Base-by-base conservation (phyloP, 2,113 vertebrate species). In the Ophthalmotilapia sp. region DNA sequence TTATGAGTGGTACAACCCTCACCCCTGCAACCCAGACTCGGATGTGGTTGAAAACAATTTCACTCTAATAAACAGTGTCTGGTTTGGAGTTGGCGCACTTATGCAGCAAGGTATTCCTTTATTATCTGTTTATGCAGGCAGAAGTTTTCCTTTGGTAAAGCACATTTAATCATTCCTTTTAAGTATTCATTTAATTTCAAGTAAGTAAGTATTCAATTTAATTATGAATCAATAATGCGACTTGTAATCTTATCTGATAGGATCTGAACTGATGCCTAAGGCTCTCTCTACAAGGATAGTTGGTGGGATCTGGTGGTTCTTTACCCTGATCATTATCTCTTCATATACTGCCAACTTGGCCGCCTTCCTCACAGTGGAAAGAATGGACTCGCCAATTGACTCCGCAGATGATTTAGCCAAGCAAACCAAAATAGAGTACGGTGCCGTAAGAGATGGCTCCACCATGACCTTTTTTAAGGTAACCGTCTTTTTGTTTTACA, bases 401-500 rank as follows among this genome's bases (percentile, higher is more conserved):
- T 99, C 99, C 0, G 98, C 98, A 0, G 99, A 99, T 21, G 98
- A 99, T 93, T 95, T 99, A 87, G 99, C 99, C 91, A 99, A 99
- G 92, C 99, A 99, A 92, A 99, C 98, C 87, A 99, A 98, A 96
- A 99, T 99, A 65, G 98, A 99, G 92, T 99, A 99, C 0, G 99
- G 99, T 3, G 98, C 98, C 4, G 98, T 99, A 36, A 96, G 97
- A 92, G 99, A 99, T 0, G 99, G 99, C 83, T 99, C 99, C 51
- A 99, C 99, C 26, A 99, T 99, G 98, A 99, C 98, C 51, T 99
- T 99, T 94, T 99, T 99, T 95, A 99, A 99, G 98, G 99, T 99
- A 96, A 95, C 31, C 9, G 17, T 60, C 14, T 77, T 60, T 55
- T 31, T 26, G 5, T 65, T 53, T 9, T 33, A n/a, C 19, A 23